phyloP scores from a whole-genome alignment of 1,140 invertebrate species.

The Branchinecta lindahli region DNA sequence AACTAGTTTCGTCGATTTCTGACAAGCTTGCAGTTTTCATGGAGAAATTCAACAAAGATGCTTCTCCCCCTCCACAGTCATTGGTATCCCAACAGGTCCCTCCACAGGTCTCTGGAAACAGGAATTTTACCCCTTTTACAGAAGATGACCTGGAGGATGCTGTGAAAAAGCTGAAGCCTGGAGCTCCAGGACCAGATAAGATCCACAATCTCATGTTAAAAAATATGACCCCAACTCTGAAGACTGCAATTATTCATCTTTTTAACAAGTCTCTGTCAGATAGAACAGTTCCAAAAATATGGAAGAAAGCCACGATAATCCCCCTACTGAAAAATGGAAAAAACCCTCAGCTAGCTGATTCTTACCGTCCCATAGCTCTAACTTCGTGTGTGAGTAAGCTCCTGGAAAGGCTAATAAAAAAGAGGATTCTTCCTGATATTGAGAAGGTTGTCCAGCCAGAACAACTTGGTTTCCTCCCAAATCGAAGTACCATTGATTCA shows the following conservation, averaged over 20 bases:
- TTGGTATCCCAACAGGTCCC: not conserved
- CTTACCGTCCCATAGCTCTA: no score
- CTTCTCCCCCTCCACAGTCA: not conserved
- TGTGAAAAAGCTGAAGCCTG: conserved; percentile 5
- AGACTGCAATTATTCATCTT: not conserved
- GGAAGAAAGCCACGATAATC: no score
- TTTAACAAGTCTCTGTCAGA: not conserved
- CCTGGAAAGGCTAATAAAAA: not conserved
- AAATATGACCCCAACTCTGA: not conserved
- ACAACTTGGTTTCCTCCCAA: no score
- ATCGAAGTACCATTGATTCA: no score
- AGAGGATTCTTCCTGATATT: not conserved
- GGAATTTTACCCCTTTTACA: not conserved
- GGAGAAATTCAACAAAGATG: not conserved
- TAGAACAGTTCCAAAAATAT: not conserved
- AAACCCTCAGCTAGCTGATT: no score
- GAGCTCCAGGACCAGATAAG: not conserved
- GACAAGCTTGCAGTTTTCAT: no score
- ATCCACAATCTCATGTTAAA: not conserved
- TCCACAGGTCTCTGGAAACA: no score
- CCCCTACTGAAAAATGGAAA: no score
- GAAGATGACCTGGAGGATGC: not conserved
- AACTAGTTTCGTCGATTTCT: no score
- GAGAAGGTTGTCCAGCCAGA: no score
- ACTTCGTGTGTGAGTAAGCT: not conserved